Conservation (phyloP, 2,113 vertebrate species). For the Campylomormyrus numenius region DNA sequence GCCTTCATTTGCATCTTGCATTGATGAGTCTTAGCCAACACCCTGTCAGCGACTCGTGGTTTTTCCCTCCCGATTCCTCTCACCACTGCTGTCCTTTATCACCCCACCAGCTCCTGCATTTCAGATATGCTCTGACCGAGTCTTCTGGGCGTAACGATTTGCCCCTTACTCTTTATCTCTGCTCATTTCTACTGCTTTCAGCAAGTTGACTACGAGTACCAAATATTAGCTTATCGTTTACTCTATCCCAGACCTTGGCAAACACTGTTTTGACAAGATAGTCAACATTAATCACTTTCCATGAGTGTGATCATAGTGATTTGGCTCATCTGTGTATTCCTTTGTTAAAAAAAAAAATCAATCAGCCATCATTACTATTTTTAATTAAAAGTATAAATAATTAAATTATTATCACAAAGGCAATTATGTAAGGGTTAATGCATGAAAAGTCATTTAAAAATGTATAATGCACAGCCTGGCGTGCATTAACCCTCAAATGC, state of each 20-base stretch:
- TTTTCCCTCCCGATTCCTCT: neutral
- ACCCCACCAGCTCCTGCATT: neutral
- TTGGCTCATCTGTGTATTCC: neutral
- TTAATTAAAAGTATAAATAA: neutral
- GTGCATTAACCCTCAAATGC: neutral
- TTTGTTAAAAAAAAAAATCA: neutral
- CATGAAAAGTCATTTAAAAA: neutral
- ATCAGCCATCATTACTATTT: neutral
- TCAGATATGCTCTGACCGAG: neutral
- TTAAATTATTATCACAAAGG: neutral
- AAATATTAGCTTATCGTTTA: neutral
- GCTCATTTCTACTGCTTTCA: neutral
- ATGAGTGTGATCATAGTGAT: neutral
- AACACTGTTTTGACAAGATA: neutral
- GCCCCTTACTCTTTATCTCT: neutral
- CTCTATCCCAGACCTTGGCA: neutral
- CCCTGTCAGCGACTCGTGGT: neutral
- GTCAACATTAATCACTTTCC: neutral
- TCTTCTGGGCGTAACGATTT: neutral
- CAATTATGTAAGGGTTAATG: neutral
- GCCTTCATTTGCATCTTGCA: neutral
- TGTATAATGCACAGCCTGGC: neutral
- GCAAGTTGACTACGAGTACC: neutral
- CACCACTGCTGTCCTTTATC: neutral
- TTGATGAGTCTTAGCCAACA: neutral